Evolutionary conservation across 2,113 vertebrate species (phyloP).

Genomic region (Pluvianellus socialis): DNA sequence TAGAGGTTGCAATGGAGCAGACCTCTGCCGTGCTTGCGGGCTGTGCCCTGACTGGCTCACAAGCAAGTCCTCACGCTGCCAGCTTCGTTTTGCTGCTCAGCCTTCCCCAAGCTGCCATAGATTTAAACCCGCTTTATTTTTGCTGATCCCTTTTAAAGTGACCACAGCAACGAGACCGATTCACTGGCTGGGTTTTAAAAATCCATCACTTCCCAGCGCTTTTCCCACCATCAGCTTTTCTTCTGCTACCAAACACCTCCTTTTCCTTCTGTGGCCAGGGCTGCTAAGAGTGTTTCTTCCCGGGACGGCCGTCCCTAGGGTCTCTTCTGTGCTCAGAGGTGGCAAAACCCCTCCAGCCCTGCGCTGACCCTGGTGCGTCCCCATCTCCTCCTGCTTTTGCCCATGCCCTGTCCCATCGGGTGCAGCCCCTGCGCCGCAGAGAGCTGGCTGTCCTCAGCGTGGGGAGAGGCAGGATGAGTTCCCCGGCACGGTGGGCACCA

Average conservation of each 20-base stretch:
- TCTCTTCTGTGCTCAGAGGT: neutral
- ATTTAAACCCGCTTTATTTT: neutral
- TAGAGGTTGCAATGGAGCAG: neutral
- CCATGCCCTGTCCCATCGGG: fast-evolving
- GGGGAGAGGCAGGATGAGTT: neutral
- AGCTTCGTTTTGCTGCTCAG: neutral
- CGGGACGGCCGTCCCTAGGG: fast-evolving
- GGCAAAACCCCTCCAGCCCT: neutral
- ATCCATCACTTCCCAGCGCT: fast-evolving
- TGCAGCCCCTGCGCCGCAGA: neutral
- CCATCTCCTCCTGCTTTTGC: neutral
- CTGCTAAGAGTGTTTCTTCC: neutral
- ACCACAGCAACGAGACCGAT: neutral
- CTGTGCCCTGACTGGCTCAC: neutral
- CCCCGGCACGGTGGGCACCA: fast-evolving
- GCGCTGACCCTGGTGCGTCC: too few species aligned
- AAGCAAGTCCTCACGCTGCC: too few species aligned
- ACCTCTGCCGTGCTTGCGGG: fast-evolving
- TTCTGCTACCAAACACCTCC: neutral
- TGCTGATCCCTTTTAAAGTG: neutral
- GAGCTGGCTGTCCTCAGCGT: neutral
- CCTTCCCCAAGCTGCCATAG: neutral
- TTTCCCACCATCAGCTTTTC: neutral
- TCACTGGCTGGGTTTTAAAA: neutral
- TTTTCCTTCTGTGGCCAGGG: neutral